These are phyloP conservation scores for Craterocephalus amniculus DNA, from an alignment of 2,797 vertebrate genomes.

Conservation along the genomic window DNA sequence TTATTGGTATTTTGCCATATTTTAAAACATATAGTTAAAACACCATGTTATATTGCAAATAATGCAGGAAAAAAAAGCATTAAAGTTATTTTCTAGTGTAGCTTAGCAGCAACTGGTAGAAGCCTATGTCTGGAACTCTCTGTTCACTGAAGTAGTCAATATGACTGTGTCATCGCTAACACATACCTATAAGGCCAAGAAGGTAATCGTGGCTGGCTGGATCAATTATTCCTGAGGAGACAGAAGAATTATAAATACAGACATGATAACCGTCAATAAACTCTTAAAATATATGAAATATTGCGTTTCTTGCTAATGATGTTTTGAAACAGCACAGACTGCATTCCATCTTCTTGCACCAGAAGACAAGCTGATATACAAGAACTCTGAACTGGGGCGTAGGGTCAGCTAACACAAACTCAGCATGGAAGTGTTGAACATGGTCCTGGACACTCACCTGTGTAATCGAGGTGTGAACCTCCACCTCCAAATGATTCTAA, in stretches of 20 bases:
- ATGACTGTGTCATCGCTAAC: neutral
- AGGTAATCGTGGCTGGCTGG: constrained; percentile 72
- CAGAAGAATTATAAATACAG: neutral
- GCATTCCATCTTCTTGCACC: neutral
- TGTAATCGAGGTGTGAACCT: constrained; percentile 62
- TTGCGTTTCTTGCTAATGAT: neutral
- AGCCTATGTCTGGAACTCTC: no score
- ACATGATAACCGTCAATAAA: neutral
- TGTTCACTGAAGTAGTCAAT: neutral
- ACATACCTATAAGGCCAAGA: constrained; percentile 74
- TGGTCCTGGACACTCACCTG: constrained; percentile 65
- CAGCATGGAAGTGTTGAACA: neutral
- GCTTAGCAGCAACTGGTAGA: neutral
- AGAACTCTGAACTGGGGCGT: neutral
- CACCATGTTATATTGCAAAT: no score
- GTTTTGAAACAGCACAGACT: neutral
- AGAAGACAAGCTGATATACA: neutral
- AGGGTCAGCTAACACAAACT: neutral
- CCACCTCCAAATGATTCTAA: constrained; percentile 47
- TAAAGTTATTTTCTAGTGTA: no score
- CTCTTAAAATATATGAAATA: neutral
- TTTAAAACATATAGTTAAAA: no score
- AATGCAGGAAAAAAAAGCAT: no score
- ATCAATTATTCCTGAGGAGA: constrained; percentile 59
- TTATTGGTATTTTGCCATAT: no score